A percentile compares a stretch with the other conserved stretches of the same genome.
Conservation (phyloP, 2,797 vertebrate species). For the Echiichthys vipera region DNA sequence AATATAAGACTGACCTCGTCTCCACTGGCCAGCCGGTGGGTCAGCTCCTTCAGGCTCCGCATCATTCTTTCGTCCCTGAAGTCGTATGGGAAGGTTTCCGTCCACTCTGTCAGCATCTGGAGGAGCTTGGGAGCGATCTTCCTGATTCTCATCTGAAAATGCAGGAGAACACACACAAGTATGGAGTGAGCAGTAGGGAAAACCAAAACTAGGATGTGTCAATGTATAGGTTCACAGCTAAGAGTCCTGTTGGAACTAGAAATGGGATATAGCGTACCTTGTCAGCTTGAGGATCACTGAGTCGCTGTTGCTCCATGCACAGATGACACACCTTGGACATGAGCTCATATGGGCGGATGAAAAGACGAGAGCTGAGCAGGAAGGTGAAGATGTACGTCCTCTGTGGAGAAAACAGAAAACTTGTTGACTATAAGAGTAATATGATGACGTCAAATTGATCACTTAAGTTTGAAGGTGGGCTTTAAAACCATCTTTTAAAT, state of each 20-base stretch:
- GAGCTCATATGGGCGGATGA: slow-evolving; percentile 91
- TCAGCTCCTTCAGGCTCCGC: slow-evolving; percentile 93
- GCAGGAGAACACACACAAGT: not conserved
- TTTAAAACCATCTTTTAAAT: not conserved
- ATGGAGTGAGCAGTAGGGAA: not conserved
- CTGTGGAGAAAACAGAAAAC: slow-evolving; percentile 71
- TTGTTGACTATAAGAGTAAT: not conserved
- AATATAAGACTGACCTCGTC: slow-evolving; percentile 88
- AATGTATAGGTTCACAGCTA: not conserved
- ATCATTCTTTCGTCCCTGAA: slow-evolving; percentile 96
- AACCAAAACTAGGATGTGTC: not conserved
- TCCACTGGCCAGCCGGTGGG: slow-evolving; percentile 87
- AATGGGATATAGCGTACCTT: slow-evolving; percentile 81
- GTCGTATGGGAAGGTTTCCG: slow-evolving; percentile 95
- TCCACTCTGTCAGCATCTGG: slow-evolving; percentile 95
- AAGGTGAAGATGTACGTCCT: slow-evolving; percentile 97
- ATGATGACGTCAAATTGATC: not conserved
- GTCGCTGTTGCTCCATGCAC: slow-evolving; percentile 89
- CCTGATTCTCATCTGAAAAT: slow-evolving; percentile 84
- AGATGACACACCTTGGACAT: slow-evolving; percentile 93
- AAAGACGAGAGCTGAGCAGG: slow-evolving; percentile 94
- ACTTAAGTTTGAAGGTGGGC: not conserved
- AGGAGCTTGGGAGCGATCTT: slow-evolving; percentile 94
- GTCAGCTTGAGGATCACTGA: slow-evolving; percentile 87
- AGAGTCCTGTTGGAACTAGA: not conserved